phyloP scores from a whole-genome alignment of 2,797 vertebrate species.

The Trachurus trachurus region DNA sequence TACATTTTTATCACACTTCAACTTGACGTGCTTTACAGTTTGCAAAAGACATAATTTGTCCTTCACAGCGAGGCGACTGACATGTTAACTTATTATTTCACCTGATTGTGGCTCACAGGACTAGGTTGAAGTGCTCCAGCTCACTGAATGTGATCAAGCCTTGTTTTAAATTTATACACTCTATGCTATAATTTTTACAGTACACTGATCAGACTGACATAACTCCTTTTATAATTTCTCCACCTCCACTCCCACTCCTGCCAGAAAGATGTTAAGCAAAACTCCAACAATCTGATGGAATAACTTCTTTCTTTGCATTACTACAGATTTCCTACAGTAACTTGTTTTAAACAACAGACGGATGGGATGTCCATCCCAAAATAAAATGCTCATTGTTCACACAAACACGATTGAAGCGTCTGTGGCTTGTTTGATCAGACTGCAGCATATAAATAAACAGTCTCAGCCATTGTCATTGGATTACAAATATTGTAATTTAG shows the following conservation, averaged over 20 bases:
- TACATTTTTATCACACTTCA: slow-evolving; percentile 37
- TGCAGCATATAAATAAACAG: slow-evolving; percentile 59
- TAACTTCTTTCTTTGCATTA: slow-evolving; percentile 15
- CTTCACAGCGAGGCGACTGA: slow-evolving; percentile 25
- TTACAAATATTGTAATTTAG: slow-evolving; percentile 48
- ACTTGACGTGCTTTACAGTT: slow-evolving; percentile 12
- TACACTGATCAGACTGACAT: slow-evolving; percentile 4
- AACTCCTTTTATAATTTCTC: background rate
- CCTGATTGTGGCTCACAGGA: slow-evolving; percentile 22
- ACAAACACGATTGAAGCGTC: slow-evolving; percentile 38
- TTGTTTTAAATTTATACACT: slow-evolving; percentile 8
- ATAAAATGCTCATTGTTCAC: slow-evolving; percentile 49
- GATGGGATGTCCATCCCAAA: slow-evolving; percentile 17
- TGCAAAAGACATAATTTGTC: slow-evolving; percentile 9
- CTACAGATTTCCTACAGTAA: slow-evolving; percentile 9
- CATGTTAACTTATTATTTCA: slow-evolving; percentile 39
- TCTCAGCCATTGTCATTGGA: slow-evolving; percentile 32
- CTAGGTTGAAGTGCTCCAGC: slow-evolving; percentile 14
- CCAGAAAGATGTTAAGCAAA: slow-evolving; percentile 9
- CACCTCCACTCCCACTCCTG: background rate
- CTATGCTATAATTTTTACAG: slow-evolving; percentile 3
- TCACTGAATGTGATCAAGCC: slow-evolving; percentile 11
- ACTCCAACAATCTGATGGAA: slow-evolving; percentile 5
- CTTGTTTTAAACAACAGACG: slow-evolving; percentile 24
- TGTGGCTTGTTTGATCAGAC: slow-evolving; percentile 61